Percentiles rank a stretch among this genome's conserved stretches.
Conservation (phyloP, 2,888 invertebrate species). For the Phyto melanocephala region DNA sequence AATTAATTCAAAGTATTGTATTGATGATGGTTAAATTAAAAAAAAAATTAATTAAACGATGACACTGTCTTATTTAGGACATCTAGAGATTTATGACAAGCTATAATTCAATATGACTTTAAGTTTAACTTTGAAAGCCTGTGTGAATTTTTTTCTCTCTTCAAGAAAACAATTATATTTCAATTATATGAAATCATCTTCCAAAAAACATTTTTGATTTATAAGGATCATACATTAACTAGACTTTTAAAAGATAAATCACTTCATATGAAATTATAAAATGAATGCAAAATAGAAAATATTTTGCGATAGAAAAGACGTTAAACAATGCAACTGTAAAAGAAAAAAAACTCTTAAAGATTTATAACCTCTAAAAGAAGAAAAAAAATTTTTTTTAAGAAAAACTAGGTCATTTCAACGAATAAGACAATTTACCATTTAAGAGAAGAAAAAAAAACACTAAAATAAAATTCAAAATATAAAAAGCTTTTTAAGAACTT, state of each 20-base stretch:
- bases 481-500: conserved; percentile 28
- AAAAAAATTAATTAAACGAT: no score
- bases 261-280: neutral
- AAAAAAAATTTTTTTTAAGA: neutral
- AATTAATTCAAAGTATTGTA: no score
- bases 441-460: neutral
- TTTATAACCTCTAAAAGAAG: conserved; percentile 25
- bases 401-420: conserved; percentile 37
- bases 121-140: no score
- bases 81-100: no score
- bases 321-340: conserved; percentile 4
- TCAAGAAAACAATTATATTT: no score
- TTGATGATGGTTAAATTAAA: no score
- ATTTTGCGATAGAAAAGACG: no score
- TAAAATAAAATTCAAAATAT: neutral
- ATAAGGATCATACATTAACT: neutral
- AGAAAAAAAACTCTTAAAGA: conserved; percentile 7
- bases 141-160: no score
- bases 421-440: neutral
- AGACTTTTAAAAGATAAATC: neutral
- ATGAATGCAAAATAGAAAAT: neutral
- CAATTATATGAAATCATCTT: neutral
- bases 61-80: no score
- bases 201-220: neutral
- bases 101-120: no score